Evolutionary conservation across 2,888 invertebrate species (phyloP).

Genomic region (Petrolisthes cinctipes): DNA sequence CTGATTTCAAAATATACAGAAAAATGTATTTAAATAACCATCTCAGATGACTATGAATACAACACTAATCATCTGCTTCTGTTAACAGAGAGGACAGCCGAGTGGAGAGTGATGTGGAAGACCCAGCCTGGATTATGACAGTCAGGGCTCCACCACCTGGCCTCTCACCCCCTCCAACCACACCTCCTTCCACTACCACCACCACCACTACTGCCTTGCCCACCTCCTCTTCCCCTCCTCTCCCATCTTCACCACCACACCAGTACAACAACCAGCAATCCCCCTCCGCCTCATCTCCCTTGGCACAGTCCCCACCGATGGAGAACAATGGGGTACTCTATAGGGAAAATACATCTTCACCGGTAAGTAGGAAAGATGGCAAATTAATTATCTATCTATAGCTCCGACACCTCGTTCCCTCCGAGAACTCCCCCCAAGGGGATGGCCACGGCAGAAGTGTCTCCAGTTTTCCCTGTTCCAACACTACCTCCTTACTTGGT

Average conservation of each 20-base stretch:
- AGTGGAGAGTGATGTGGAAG: slow-evolving; percentile 61
- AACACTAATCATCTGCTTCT: too few species aligned
- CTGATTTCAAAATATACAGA: too few species aligned
- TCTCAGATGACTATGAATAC: too few species aligned
- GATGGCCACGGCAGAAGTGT: too few species aligned
- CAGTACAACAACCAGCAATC: slow-evolving; percentile 38
- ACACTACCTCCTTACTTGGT: too few species aligned
- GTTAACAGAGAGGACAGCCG: slow-evolving; percentile 59
- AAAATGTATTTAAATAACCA: too few species aligned
- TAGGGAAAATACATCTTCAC: slow-evolving; percentile 56
- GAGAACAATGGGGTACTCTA: slow-evolving; percentile 53
- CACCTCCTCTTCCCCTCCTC: slow-evolving; percentile 20
- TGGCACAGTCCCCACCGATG: slow-evolving; percentile 53
- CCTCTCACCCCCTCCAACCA: slow-evolving; percentile 29
- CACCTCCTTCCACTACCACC: slow-evolving; percentile 28
- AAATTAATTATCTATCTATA: neutral
- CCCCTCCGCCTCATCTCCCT: slow-evolving; percentile 33
- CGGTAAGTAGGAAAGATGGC: slow-evolving; percentile 27
- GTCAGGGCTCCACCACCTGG: slow-evolving; percentile 58
- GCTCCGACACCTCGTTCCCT: too few species aligned
- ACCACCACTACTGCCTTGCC: slow-evolving; percentile 34
- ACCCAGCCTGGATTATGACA: slow-evolving; percentile 65
- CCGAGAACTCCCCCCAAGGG: too few species aligned
- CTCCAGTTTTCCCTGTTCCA: too few species aligned
- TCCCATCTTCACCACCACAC: slow-evolving; percentile 40